These are phyloP conservation scores for Nannobrachium achirus DNA, from an alignment of 2,113 vertebrate genomes.

Conservation along the genomic window DNA sequence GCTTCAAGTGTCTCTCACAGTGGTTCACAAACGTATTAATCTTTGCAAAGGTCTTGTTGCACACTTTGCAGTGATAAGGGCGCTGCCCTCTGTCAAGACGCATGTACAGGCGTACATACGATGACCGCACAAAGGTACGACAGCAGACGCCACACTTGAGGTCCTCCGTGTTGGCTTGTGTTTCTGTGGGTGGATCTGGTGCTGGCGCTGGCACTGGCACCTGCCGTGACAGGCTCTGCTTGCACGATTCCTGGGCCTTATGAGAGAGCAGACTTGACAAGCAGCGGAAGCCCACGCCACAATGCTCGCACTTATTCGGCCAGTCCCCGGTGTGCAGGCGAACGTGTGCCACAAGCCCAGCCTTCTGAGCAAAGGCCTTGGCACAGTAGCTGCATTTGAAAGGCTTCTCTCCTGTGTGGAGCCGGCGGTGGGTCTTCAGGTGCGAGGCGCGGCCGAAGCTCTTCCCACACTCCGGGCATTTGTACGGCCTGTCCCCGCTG, in stretches of 20 bases:
- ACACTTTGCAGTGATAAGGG: slow-evolving; percentile 78
- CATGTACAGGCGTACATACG: slow-evolving; percentile 69
- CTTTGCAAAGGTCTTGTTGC: slow-evolving; percentile 71
- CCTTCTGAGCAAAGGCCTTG: slow-evolving; percentile 76
- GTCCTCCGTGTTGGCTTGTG: slow-evolving; percentile 36
- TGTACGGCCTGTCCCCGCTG: slow-evolving; percentile 78
- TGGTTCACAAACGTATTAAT: slow-evolving; percentile 74
- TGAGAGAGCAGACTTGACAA: slow-evolving; percentile 69
- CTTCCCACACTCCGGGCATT: slow-evolving; percentile 80
- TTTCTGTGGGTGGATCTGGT: slow-evolving; percentile 41
- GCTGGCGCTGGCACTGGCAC: neutral
- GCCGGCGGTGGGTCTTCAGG: slow-evolving; percentile 79
- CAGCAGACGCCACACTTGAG: slow-evolving; percentile 78
- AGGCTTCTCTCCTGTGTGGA: slow-evolving; percentile 83
- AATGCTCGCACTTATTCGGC: slow-evolving; percentile 67
- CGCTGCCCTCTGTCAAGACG: slow-evolving; percentile 55
- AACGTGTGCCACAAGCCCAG: slow-evolving; percentile 71
- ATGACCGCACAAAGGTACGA: slow-evolving; percentile 63
- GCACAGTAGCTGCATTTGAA: slow-evolving; percentile 76
- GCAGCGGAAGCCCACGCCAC: slow-evolving; percentile 68
- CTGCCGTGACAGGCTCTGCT: slow-evolving; percentile 38
- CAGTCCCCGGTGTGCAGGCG: slow-evolving; percentile 62
- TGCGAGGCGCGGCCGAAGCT: slow-evolving; percentile 78
- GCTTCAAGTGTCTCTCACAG: slow-evolving; percentile 71
- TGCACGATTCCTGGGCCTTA: slow-evolving; percentile 50